A percentile compares a stretch with the other conserved stretches of the same genome.
Evolutionary conservation across 1,140 invertebrate species (phyloP).

Genomic region (Onthophagus taurus): DNA sequence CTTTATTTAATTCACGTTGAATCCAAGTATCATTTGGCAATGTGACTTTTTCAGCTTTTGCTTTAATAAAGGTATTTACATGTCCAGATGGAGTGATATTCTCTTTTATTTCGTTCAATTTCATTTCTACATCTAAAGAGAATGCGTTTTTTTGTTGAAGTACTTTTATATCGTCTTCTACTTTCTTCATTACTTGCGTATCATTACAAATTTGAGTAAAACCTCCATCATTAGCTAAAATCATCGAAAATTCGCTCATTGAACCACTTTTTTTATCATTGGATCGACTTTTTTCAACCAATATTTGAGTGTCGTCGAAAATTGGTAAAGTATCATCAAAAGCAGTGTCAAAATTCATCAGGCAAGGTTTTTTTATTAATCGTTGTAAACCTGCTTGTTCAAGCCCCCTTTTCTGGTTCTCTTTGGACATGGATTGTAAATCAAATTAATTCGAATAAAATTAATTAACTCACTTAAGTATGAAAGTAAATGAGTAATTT

Average conservation of each 20-base stretch:
- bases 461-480: too few species aligned
- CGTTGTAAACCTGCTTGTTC: too few species aligned
- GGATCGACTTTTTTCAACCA: background rate
- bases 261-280: background rate
- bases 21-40: background rate
- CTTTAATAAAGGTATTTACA: background rate
- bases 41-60: conserved; percentile 8
- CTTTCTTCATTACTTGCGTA: conserved; percentile 19
- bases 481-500: too few species aligned
- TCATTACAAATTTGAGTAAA: conserved; percentile 8
- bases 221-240: too few species aligned
- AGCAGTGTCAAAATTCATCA: too few species aligned
- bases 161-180: conserved; percentile 13
- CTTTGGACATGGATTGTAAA: too few species aligned
- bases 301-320: conserved; percentile 4
- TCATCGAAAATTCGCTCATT: background rate
- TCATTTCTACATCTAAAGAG: background rate
- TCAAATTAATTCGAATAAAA: too few species aligned
- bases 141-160: background rate
- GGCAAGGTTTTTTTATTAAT: too few species aligned
- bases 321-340: background rate
- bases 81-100: background rate
- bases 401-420: too few species aligned
- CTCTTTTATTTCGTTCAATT: background rate
- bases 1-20: conserved; percentile 3